Percentiles rank a stretch among this genome's conserved stretches.
phyloP scores from a whole-genome alignment of 1,140 invertebrate species.

The Chrysomallon squamiferum region DNA sequence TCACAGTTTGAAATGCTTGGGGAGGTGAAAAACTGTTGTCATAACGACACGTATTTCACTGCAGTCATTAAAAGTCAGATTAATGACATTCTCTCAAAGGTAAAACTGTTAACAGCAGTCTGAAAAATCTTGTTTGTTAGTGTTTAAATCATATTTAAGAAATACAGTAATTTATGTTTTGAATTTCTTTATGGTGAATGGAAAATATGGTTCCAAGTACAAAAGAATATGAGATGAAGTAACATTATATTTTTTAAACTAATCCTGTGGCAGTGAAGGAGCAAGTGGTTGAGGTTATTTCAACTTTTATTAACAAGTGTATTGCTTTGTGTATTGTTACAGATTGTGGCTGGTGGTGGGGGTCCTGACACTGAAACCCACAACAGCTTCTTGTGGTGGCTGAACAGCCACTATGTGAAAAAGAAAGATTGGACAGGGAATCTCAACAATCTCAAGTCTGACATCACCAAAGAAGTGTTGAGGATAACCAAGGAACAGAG shows the following conservation, averaged over 20 bases:
- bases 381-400: slow-evolving; percentile 60
- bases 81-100: slow-evolving; percentile 33
- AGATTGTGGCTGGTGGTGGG: slow-evolving; percentile 36
- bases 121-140: too few relatives aligned
- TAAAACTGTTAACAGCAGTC: too few relatives aligned
- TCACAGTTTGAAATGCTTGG: slow-evolving; percentile 22
- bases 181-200: too few relatives aligned
- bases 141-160: too few relatives aligned
- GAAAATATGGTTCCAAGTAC: too few relatives aligned
- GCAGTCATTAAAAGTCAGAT: slow-evolving; percentile 30
- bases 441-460: slow-evolving; percentile 55
- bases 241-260: too few relatives aligned
- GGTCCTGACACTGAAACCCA: slow-evolving; percentile 28
- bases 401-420: slow-evolving; percentile 64
- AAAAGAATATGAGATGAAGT: too few relatives aligned
- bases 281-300: too few relatives aligned
- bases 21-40: slow-evolving; percentile 44
- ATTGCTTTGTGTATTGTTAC: too few relatives aligned
- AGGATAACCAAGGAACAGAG: slow-evolving; percentile 22
- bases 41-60: slow-evolving; percentile 38
- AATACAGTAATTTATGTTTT: too few relatives aligned
- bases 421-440: slow-evolving; percentile 63
- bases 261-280: too few relatives aligned
- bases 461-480: slow-evolving; percentile 48
- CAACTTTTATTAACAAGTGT: too few relatives aligned